Base-by-base conservation (phyloP, 2,797 vertebrate species). In the Hozukius guyotensis region DNA sequence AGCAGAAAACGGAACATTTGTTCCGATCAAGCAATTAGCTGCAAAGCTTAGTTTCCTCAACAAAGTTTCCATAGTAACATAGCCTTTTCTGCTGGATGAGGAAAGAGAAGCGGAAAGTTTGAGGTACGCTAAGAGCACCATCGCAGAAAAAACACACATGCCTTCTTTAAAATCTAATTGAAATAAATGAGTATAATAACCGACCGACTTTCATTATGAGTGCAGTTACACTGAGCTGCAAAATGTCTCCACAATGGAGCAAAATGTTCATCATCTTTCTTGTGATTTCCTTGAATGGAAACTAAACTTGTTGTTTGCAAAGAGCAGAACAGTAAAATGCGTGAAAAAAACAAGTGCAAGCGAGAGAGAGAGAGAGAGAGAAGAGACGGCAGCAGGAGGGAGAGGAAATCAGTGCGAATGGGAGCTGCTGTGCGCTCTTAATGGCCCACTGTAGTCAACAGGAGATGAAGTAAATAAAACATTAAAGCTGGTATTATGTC, bases 401-500 rank as follows among this genome's bases (percentile, higher is more conserved):
- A 82, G 60, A 77, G 12, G 65, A 78, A 86, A 89, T 89, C 84
- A 82, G 82, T 69, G 83, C 72, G 27, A 80, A 84, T 12, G 7
- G 67, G 72, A 82, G 80, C 52, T 52, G 75, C 82, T 74, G 63
- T 67, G 72, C 13, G 3, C 78, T 59, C 63, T 63, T 92, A 91
- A 91, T 91, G 83, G 85, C 74, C 56, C 49, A 8, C 77, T 85
- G 85, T 81, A 88, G 83, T 84, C 86, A 89, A 91, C 86, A 89
- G 86, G 81, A 91, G 88, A 88, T 55, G 77, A 89, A 76, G 80
- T 92, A 87, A 91, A 93, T 93, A 88, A 93, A 94, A 92, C 85
- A 94, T 93, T 86, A 88, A 84, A 81, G 78, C 78, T 62, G 72
- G 84, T 88, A 90, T 94, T 86, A 92, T 93, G 88, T 88, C 83